Evolutionary conservation across 2,888 invertebrate genomes (phyloP), one percentile per base, ranked within the genome.

Genomic region (Drosophila picticornis): DNA sequence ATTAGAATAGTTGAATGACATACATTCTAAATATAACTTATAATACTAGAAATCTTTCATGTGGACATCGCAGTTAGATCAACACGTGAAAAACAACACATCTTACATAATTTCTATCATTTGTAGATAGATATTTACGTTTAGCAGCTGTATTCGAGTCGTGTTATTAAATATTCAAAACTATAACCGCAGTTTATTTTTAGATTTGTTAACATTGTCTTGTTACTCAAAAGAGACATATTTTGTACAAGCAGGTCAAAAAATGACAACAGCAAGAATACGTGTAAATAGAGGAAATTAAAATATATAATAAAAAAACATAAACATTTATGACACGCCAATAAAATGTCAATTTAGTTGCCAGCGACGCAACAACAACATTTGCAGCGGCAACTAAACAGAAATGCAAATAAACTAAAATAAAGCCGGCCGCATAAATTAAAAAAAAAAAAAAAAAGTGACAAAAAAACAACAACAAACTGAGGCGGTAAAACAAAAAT

Each of bases 301-400:
- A 75, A 38, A 57, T 4, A 53, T 38, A 50, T 25, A 64, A 69
- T 9, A 72, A 46, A 16, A 40, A 40, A 32, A 55, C 6, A 50
- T 7, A 48, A 13, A 22, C 5, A 38, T 83, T 80, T 77, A 72
- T 84, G 82, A 87, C 84, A 81, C 55, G 74, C 76, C 68, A 90
- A 85, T 86, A 90, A 85, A 85, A 85, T 86, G 91, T 90, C 75
- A 87, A 85, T 85, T 82, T 80, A 66, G 84, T 72, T 48, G 52
- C 40, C 66, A 64, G 16, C 4, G 10, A 34, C 7, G 27, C 64
- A 78, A 58, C 66, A 76, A 59, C 70, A 85, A 72, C 16, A 50
- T 68, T 52, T 68, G 59, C 73, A 66, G 60, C 83, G 65, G 72
- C 64, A 43, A 60, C 61, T 70, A 69, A 80, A 80, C 56, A 71